A percentile compares a stretch with the other conserved stretches of the same genome.
Evolutionary conservation across 2,888 invertebrate genomes (phyloP).

Genomic region (Suillia variegata): DNA sequence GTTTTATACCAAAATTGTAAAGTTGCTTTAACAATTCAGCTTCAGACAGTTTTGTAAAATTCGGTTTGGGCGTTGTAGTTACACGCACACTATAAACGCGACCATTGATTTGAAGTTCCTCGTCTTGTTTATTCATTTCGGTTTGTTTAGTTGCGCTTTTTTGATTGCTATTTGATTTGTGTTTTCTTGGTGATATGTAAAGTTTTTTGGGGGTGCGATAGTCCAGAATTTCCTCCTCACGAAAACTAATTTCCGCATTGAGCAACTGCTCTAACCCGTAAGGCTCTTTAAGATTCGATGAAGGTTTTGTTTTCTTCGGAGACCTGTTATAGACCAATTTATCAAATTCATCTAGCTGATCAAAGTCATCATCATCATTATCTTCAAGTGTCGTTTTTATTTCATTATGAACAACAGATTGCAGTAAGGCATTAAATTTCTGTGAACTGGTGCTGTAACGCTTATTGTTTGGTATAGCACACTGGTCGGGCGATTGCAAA

Average conservation of each 20-base stretch:
- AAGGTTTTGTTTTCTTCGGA: not conserved
- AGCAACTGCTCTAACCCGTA: conserved; percentile 48
- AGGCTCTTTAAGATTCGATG: conserved; percentile 41
- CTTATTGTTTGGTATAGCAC: conserved; percentile 32
- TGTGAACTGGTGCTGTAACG: conserved; percentile 37
- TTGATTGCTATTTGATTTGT: not conserved
- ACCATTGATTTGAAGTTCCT: conserved; percentile 47
- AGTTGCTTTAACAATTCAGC: conserved; percentile 66
- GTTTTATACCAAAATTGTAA: conserved; percentile 71
- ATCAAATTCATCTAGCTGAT: no score
- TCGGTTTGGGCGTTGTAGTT: conserved; percentile 66
- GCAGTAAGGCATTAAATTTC: conserved; percentile 41
- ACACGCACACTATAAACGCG: conserved; percentile 59
- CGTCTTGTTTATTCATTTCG: not conserved
- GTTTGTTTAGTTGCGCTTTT: not conserved
- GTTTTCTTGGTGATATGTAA: not conserved
- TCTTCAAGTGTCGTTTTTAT: not conserved
- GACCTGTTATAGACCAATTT: conserved; percentile 39
- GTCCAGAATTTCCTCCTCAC: conserved; percentile 5
- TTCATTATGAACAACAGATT: conserved; percentile 9
- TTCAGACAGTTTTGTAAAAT: conserved; percentile 67
- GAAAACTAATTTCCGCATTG: conserved; percentile 41
- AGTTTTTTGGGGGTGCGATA: not conserved
- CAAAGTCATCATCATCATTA: conserved; percentile 50
- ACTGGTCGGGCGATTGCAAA: conserved; percentile 38